Evolutionary conservation across 2,113 vertebrate species (phyloP).

Genomic region (Oryzias javanicus): DNA sequence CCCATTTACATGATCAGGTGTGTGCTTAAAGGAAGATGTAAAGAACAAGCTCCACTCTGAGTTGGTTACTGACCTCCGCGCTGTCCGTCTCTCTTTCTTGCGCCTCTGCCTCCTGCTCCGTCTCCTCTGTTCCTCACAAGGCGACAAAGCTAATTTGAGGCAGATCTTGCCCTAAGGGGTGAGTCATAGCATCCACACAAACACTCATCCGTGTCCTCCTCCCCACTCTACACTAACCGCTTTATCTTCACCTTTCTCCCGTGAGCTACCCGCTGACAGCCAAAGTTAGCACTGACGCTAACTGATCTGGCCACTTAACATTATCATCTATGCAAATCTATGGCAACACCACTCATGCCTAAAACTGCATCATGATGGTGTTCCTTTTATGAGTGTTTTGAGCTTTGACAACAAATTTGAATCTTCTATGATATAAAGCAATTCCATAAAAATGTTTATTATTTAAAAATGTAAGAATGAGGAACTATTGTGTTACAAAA

Average conservation of each 20-base stretch:
- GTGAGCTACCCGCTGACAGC: conserved; percentile 55
- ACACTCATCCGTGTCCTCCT: conserved; percentile 24
- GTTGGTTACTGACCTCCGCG: conserved; percentile 69
- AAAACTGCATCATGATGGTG: conserved; percentile 4
- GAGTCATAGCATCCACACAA: conserved; percentile 53
- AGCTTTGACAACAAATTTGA: not conserved
- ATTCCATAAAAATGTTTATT: no score
- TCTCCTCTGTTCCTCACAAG: conserved; percentile 12
- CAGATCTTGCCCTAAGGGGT: conserved; percentile 75
- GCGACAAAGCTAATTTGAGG: conserved; percentile 78
- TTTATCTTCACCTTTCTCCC: conserved; percentile 64
- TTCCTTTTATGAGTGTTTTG: conserved; percentile 12
- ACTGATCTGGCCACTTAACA: conserved; percentile 64
- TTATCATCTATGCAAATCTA: conserved; percentile 57
- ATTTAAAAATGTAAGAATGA: no score
- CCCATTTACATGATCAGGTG: conserved; percentile 30
- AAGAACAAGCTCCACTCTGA: conserved; percentile 47
- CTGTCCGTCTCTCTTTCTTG: no score
- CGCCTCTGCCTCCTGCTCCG: conserved; percentile 26
- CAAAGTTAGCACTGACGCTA: conserved; percentile 56
- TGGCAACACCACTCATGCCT: conserved; percentile 20
- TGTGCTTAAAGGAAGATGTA: conserved; percentile 43
- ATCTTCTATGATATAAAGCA: no score
- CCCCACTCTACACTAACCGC: conserved; percentile 38
- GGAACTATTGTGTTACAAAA: no score